A percentile compares a stretch with the other conserved stretches of the same genome.
These are phyloP conservation scores for Etia nguti DNA, from an alignment of 2,113 vertebrate species.

Conservation along the genomic window DNA sequence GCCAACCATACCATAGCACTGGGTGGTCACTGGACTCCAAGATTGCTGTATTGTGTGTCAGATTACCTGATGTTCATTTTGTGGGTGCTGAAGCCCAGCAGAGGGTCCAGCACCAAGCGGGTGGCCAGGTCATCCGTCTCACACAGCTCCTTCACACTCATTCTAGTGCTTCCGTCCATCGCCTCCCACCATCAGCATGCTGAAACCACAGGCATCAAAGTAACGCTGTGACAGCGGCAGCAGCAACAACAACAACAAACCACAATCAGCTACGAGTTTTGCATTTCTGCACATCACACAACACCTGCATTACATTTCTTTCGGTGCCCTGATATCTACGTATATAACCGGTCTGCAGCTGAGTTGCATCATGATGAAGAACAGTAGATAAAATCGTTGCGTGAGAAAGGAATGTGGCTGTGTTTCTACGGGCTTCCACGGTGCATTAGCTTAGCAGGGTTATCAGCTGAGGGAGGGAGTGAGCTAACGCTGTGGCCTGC, in stretches of 20 bases:
- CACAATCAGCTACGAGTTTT: not conserved
- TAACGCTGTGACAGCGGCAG: not conserved
- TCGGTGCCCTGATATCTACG: not conserved
- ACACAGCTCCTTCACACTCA: conserved; percentile 98
- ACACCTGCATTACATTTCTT: not conserved
- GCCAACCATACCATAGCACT: not conserved
- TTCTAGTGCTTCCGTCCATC: conserved; percentile 81
- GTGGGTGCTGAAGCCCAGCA: conserved; percentile 97
- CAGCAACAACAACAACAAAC: conserved; percentile 1
- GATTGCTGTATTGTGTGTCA: not conserved
- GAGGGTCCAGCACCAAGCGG: conserved; percentile 96
- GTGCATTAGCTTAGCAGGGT: conserved; percentile 6
- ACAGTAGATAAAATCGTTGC: too few species aligned
- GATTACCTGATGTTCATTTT: conserved; percentile 99
- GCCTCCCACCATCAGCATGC: conserved; percentile 81
- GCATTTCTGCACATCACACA: not conserved
- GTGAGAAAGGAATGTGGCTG: not conserved
- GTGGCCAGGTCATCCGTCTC: conserved; percentile 98
- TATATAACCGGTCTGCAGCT: not conserved
- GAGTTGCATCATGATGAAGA: not conserved
- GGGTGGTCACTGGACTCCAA: not conserved
- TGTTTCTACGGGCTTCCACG: not conserved
- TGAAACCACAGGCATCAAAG: conserved; percentile 43
- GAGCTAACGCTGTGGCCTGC: not conserved
- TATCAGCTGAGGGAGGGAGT: conserved; percentile 18